Conservation (phyloP, 2,797 vertebrate genomes). For the Micropoecilia bifurca region DNA sequence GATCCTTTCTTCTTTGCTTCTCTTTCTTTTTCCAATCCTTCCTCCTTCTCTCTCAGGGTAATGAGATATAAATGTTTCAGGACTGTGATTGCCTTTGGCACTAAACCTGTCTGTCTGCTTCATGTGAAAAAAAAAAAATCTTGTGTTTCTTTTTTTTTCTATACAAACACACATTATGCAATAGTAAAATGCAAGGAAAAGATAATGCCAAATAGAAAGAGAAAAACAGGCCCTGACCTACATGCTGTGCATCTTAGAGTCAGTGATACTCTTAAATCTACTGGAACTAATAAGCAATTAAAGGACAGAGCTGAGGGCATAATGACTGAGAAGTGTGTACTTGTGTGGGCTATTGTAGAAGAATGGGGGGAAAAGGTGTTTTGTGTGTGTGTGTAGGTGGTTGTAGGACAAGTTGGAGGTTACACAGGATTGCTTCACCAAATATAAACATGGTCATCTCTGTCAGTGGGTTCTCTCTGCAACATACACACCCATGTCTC, state of each 20-base stretch:
- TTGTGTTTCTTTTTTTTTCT: not conserved
- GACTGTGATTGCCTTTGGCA: slow-evolving; percentile 63
- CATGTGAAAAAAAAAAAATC: slow-evolving; percentile 26
- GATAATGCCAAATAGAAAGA: slow-evolving; percentile 15
- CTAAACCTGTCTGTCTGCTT: slow-evolving; percentile 62
- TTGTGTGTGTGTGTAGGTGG: slow-evolving; percentile 42
- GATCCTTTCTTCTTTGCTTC: slow-evolving; percentile 15
- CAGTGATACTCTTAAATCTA: slow-evolving; percentile 53
- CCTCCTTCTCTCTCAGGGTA: slow-evolving; percentile 53
- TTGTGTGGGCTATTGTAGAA: slow-evolving; percentile 35
- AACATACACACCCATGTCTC: not conserved
- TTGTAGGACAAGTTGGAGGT: slow-evolving; percentile 48
- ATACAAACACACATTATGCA: slow-evolving; percentile 12
- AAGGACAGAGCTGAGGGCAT: slow-evolving; percentile 52
- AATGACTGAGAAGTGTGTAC: slow-evolving; percentile 43
- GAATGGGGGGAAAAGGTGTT: not conserved
- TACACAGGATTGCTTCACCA: slow-evolving; percentile 42
- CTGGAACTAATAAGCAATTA: slow-evolving; percentile 73
- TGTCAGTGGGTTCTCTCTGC: slow-evolving; percentile 11
- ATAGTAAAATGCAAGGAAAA: slow-evolving; percentile 19
- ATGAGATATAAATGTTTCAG: slow-evolving; percentile 80
- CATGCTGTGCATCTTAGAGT: slow-evolving; percentile 34
- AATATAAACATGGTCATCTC: slow-evolving; percentile 55
- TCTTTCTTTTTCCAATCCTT: not conserved
- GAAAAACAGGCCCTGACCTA: slow-evolving; percentile 15